Base-by-base conservation (phyloP, 2,888 invertebrate genomes). In the Ischnus inquisitorius region DNA sequence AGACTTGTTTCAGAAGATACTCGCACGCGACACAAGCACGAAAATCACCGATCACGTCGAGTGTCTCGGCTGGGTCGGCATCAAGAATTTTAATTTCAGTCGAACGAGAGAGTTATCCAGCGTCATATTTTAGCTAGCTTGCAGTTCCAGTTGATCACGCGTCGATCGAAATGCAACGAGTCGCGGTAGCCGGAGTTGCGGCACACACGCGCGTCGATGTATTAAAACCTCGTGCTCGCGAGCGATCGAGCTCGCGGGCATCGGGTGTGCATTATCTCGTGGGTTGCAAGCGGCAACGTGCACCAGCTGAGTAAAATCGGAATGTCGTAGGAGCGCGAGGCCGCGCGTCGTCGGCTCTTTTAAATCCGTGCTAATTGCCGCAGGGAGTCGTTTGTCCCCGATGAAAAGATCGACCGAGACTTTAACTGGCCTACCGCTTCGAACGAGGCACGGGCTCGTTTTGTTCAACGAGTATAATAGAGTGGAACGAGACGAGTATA, bases 321-420 rank as follows among this genome's bases (percentile, higher is more conserved):
- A 89, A 89, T 89, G 88, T 86, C 88, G 88, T 88, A 88, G 88
- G 88, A 87, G 88, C 89, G 85, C 86, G 85, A 88, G 87, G 88
- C 86, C 85, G 86, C 85, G 86, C 84, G 54, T 76, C 77, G 76
- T 68, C 25, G 76, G 68, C 80, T 77, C 83, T 88, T 86, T 89
- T 88, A 86, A 90, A 90, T 90, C 88, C 88, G 90, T 89, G 88
- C 88, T 90, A 90, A 90, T 90, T 90, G 89, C 88, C 86, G 85
- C 67, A 85, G 86, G 84, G 84, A 88, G 84, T 87, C 86, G 87
- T 88, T 87, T 88, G 88, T 86, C 84, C 85, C 86, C 85, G 88
- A 86, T 83, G 87, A 86, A 88, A 87, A 86, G 87, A 80, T 77
- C 77, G 80, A 34, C 76, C 48, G 39, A 76, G 76, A 76, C 71